phyloP scores from a whole-genome alignment of 2,113 vertebrate species.

The Garra rufa region DNA sequence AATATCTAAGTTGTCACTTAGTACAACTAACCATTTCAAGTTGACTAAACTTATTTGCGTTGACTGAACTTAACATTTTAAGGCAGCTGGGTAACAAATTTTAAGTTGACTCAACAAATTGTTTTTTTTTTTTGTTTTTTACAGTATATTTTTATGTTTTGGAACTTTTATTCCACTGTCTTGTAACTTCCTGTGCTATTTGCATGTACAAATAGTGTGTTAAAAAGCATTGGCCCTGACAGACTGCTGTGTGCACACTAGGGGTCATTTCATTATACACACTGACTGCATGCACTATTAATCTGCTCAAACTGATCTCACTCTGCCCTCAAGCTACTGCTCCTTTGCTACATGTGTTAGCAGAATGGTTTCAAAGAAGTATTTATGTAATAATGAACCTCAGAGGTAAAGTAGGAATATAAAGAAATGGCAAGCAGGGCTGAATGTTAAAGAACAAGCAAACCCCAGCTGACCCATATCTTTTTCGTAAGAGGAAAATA shows the following conservation, averaged over 20 bases:
- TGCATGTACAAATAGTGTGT: slow-evolving; percentile 3
- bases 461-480: not conserved
- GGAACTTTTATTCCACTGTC: not conserved
- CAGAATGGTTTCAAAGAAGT: not conserved
- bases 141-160: not conserved
- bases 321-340: slow-evolving; percentile 5
- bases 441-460: not conserved
- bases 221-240: slow-evolving; percentile 12
- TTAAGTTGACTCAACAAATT: too few relatives aligned
- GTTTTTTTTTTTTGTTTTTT: too few relatives aligned
- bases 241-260: slow-evolving; percentile 3
- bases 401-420: not conserved
- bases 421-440: not conserved
- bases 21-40: too few relatives aligned
- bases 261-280: slow-evolving; percentile 23
- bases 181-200: not conserved
- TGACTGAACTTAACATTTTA: too few relatives aligned
- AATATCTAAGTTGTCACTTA: too few relatives aligned
- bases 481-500: not conserved
- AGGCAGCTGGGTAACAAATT: too few relatives aligned
- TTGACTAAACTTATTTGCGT: too few relatives aligned
- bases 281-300: slow-evolving; percentile 24
- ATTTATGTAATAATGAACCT: not conserved
- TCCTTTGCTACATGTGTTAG: slow-evolving; percentile 8
- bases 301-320: slow-evolving; percentile 16